phyloP scores from a whole-genome alignment of 2,113 vertebrate genomes.

The Ictalurus furcatus region DNA sequence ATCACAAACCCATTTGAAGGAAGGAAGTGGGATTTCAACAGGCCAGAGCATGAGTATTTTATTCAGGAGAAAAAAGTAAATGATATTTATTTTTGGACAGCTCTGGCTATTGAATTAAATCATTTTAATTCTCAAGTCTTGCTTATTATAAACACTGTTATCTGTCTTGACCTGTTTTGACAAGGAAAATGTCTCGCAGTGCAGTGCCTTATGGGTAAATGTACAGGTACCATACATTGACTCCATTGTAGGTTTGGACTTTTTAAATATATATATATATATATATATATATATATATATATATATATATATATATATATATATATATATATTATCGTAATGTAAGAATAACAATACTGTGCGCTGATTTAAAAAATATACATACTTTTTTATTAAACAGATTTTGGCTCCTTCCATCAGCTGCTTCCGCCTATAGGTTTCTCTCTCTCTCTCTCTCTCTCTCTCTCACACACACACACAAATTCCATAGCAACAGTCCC shows the following conservation, averaged over 20 bases:
- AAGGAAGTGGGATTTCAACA: not conserved
- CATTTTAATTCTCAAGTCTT: not conserved
- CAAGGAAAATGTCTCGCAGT: not conserved
- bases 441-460: too few species aligned
- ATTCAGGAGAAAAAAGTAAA: not conserved
- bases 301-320: too few species aligned
- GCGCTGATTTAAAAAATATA: too few species aligned
- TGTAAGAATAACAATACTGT: not conserved
- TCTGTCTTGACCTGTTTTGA: not conserved
- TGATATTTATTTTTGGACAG: not conserved
- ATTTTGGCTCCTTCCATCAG: not conserved
- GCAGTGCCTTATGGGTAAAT: not conserved
- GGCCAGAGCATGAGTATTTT: not conserved
- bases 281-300: too few species aligned
- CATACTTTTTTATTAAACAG: not conserved
- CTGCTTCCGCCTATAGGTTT: not conserved
- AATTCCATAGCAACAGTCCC: not conserved
- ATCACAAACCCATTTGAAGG: slow-evolving; percentile 7
- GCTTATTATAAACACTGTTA: not conserved
- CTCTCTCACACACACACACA: too few species aligned
- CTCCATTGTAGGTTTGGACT: not conserved
- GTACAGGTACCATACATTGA: not conserved
- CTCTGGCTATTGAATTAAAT: not conserved
- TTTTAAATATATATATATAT: too few species aligned
- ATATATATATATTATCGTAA: too few species aligned